These are phyloP conservation scores for Istiophorus platypterus DNA, from an alignment of 2,113 vertebrate genomes.

Conservation along the genomic window DNA sequence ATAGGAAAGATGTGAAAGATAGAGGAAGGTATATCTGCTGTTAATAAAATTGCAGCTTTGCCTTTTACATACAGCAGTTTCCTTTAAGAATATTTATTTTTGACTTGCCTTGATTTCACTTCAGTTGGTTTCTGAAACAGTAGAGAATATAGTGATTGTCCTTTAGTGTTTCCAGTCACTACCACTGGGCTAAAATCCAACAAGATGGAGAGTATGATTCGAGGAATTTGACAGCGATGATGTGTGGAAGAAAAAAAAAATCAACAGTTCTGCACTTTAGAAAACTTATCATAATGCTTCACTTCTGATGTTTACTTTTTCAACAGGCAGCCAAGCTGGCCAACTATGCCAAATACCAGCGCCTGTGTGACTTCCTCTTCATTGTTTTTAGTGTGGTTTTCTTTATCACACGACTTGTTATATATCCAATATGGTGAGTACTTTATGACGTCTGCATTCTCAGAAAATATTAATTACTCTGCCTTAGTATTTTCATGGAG, in stretches of 20 bases:
- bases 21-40: background rate
- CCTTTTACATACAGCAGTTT: background rate
- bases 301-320: constrained; percentile 36
- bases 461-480: background rate
- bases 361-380: constrained; percentile 92
- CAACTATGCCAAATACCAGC: constrained; percentile 97
- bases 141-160: constrained; percentile 9
- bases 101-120: background rate
- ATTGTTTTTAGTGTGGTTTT: constrained; percentile 91
- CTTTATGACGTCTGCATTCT: background rate
- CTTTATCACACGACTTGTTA: constrained; percentile 90
- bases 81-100: constrained; percentile 15
- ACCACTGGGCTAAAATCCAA: constrained; percentile 11
- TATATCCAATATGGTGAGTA: constrained; percentile 95
- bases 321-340: constrained; percentile 93
- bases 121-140: constrained; percentile 7
- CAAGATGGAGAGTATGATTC: background rate
- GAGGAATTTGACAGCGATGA: background rate
- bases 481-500: background rate
- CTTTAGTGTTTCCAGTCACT: constrained; percentile 12
- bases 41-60: background rate
- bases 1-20: background rate
- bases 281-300: constrained; percentile 5
- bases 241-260: background rate
- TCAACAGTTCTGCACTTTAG: background rate